Conservation (phyloP, 2,888 invertebrate species). For the Erebia epiphron region DNA sequence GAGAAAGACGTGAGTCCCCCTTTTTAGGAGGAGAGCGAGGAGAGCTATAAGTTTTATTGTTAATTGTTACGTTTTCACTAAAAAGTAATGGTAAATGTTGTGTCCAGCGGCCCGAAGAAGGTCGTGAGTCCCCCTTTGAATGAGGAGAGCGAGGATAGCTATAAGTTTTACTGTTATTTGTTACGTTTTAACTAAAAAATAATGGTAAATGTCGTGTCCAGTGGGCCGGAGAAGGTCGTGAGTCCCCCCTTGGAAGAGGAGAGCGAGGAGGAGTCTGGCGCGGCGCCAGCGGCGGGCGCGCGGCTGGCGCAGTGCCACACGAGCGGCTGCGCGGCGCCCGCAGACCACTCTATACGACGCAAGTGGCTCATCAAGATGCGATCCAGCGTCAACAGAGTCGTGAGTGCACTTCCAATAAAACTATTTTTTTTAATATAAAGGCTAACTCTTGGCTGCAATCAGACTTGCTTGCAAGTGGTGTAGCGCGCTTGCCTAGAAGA, state of each 20-base stretch:
- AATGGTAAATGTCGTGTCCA: neutral
- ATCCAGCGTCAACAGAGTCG: constrained; percentile 86
- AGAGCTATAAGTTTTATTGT: constrained; percentile 49
- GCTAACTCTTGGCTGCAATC: too few species aligned
- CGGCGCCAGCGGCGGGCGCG: constrained; percentile 41
- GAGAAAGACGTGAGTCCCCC: too few species aligned
- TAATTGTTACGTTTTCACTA: constrained; percentile 29
- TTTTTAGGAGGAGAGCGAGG: too few species aligned
- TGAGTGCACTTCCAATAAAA: too few species aligned
- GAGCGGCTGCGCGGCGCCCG: constrained; percentile 82
- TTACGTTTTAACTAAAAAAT: too few species aligned
- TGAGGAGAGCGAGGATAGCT: constrained; percentile 57
- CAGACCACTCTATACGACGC: constrained; percentile 86
- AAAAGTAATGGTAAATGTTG: neutral
- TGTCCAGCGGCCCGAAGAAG: constrained; percentile 43
- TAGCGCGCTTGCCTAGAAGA: too few species aligned
- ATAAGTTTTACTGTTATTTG: too few species aligned
- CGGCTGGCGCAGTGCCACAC: constrained; percentile 83
- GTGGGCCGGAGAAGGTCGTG: constrained; percentile 45
- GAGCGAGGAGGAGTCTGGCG: constrained; percentile 53
- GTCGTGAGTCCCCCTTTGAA: constrained; percentile 51
- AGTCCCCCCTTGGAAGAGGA: constrained; percentile 58
- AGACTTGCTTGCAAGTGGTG: too few species aligned
- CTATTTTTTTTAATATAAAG: too few species aligned
- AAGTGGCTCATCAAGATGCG: constrained; percentile 89